Evolutionary conservation across 2,888 invertebrate genomes (phyloP).

Genomic region (Spialia ferax): DNA sequence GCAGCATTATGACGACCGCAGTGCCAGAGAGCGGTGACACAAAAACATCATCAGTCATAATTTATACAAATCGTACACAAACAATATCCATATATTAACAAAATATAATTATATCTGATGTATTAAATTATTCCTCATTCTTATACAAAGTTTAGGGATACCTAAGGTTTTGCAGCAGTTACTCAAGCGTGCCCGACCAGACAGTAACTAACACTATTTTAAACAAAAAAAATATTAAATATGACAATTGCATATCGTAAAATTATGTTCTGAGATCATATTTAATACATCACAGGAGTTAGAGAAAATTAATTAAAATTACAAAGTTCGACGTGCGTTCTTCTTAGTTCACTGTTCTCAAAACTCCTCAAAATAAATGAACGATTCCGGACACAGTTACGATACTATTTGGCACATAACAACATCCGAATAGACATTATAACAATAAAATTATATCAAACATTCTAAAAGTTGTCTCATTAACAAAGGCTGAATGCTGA

Average conservation of each 20-base stretch:
- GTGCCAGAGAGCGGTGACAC: constrained; percentile 39
- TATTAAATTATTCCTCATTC: constrained; percentile 83
- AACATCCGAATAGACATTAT: constrained; percentile 57
- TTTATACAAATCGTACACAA: constrained; percentile 44
- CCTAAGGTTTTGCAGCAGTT: constrained; percentile 41
- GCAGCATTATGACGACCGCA: constrained; percentile 49
- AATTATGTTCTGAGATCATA: constrained; percentile 88
- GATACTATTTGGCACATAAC: constrained; percentile 55
- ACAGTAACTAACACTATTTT: constrained; percentile 68
- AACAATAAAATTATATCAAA: constrained; percentile 73
- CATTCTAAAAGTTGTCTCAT: constrained; percentile 60
- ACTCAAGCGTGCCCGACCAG: constrained; percentile 46
- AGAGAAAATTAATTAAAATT: constrained; percentile 71
- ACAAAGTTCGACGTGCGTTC: constrained; percentile 53
- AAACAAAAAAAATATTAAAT: constrained; percentile 72
- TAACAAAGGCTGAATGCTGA: constrained; percentile 52
- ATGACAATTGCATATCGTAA: constrained; percentile 82
- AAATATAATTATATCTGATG: constrained; percentile 73
- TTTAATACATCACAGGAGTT: constrained; percentile 90
- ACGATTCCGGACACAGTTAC: constrained; percentile 47
- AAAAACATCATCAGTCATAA: constrained; percentile 47
- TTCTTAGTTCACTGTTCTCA: constrained; percentile 32
- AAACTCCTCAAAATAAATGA: constrained; percentile 42
- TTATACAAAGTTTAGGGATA: constrained; percentile 63
- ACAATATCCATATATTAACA: constrained; percentile 48